Percentiles rank a stretch among this genome's conserved stretches.
These are phyloP conservation scores for Lampris megalopsis DNA, from an alignment of 2,113 vertebrate genomes.

Conservation along the genomic window DNA sequence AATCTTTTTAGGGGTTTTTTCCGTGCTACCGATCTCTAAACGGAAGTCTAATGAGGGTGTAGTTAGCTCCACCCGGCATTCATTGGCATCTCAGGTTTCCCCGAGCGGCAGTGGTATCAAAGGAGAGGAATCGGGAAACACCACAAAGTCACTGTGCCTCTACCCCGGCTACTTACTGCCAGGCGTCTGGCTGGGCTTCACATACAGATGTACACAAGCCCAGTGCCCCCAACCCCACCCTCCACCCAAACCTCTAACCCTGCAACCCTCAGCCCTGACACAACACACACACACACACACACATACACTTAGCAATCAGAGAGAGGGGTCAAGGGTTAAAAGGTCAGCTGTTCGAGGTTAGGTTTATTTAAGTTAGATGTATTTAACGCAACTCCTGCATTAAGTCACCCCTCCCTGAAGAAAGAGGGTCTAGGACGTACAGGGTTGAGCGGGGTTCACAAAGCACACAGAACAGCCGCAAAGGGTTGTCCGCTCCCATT, in stretches of 20 bases:
- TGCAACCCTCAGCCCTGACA: constrained; percentile 34
- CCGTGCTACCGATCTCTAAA: constrained; percentile 6
- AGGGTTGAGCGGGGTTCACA: background rate
- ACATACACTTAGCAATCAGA: constrained; percentile 62
- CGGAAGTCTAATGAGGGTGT: constrained; percentile 16
- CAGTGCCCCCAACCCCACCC: background rate
- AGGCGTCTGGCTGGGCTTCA: constrained; percentile 19
- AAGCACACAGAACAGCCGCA: too few species aligned
- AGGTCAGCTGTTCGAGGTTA: background rate
- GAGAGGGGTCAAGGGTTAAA: constrained; percentile 8
- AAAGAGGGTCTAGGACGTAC: background rate
- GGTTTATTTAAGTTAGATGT: background rate
- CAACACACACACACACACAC: constrained; percentile 16
- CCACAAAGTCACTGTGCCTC: constrained; percentile 45
- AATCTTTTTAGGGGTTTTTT: background rate
- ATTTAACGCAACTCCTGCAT: background rate
- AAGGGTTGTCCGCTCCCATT: too few species aligned
- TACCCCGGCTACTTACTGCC: constrained; percentile 38
- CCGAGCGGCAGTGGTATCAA: constrained; percentile 49
- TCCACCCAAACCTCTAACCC: background rate
- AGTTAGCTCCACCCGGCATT: constrained; percentile 15
- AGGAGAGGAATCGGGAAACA: constrained; percentile 57
- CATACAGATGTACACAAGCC: constrained; percentile 23
- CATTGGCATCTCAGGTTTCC: constrained; percentile 60
- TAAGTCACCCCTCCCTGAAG: constrained; percentile 5